phyloP scores from a whole-genome alignment of 1,140 invertebrate genomes.

The Lethocerus indicus region DNA sequence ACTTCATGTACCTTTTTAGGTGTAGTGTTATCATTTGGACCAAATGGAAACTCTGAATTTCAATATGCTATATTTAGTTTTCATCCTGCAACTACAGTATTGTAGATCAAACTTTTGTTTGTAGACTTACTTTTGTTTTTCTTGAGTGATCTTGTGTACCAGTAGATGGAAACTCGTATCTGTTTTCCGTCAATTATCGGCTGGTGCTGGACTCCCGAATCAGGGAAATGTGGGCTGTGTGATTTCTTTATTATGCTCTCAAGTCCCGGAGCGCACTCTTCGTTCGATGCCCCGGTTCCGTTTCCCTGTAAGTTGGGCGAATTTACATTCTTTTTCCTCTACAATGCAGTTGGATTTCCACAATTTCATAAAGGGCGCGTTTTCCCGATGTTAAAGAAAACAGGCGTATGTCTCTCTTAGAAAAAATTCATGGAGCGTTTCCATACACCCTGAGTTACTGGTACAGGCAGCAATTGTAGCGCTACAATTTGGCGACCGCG shows the following conservation, averaged over 20 bases:
- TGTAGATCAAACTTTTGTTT: no score
- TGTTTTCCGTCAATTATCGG: slow-evolving; percentile 34
- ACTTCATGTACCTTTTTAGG: no score
- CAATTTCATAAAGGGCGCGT: not conserved
- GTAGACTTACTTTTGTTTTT: slow-evolving; percentile 33
- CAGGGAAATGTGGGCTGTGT: not conserved
- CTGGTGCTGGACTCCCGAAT: not conserved
- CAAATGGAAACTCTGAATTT: no score
- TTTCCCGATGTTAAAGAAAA: not conserved
- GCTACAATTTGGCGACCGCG: no score
- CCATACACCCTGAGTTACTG: not conserved
- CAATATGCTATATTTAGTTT: no score
- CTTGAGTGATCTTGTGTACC: slow-evolving; percentile 36
- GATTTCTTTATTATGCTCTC: not conserved
- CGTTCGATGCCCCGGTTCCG: slow-evolving; percentile 15
- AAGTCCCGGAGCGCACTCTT: not conserved
- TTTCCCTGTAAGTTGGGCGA: slow-evolving; percentile 18
- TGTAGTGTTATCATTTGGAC: no score
- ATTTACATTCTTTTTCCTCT: slow-evolving; percentile 9
- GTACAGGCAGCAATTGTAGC: no score
- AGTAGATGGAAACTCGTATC: slow-evolving; percentile 39
- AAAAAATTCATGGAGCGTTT: not conserved
- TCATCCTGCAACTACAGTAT: no score
- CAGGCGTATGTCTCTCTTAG: not conserved
- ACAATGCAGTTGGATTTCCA: slow-evolving; percentile 13